phyloP scores from a whole-genome alignment of 2,888 invertebrate genomes.

The Heliconius charithonia region DNA sequence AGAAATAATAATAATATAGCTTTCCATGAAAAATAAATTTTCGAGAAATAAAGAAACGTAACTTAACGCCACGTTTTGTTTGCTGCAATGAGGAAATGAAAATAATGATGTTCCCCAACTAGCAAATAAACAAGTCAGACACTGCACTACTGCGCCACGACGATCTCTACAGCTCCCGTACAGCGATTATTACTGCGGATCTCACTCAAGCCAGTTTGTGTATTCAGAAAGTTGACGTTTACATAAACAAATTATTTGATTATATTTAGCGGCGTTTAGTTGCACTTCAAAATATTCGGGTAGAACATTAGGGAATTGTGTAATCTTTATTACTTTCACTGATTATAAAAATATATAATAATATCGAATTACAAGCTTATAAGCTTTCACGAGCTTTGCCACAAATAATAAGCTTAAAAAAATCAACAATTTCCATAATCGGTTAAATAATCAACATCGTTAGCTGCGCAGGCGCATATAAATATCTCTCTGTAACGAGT shows the following conservation, averaged over 20 bases:
- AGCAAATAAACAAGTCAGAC: too few species aligned
- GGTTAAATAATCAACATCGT: slow-evolving; percentile 29
- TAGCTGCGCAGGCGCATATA: slow-evolving; percentile 36
- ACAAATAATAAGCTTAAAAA: slow-evolving; percentile 15
- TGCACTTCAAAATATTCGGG: not conserved
- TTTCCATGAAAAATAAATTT: too few species aligned
- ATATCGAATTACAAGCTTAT: not conserved
- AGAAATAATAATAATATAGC: too few species aligned
- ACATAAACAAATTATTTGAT: too few species aligned
- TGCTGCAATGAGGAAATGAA: not conserved
- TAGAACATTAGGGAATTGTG: not conserved
- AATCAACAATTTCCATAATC: slow-evolving; percentile 13
- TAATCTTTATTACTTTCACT: not conserved
- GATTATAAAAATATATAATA: not conserved
- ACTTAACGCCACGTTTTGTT: too few species aligned
- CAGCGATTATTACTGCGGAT: too few species aligned
- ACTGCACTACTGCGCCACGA: too few species aligned
- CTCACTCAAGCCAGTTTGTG: too few species aligned
- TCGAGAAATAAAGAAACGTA: too few species aligned
- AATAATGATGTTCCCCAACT: not conserved
- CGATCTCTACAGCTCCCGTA: too few species aligned
- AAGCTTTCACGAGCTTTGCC: not conserved
- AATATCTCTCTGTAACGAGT: slow-evolving; percentile 47
- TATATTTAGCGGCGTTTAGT: not conserved
- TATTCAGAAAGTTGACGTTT: too few species aligned